phyloP scores from a whole-genome alignment of 2,797 vertebrate genomes.

The Helarctos malayanus region DNA sequence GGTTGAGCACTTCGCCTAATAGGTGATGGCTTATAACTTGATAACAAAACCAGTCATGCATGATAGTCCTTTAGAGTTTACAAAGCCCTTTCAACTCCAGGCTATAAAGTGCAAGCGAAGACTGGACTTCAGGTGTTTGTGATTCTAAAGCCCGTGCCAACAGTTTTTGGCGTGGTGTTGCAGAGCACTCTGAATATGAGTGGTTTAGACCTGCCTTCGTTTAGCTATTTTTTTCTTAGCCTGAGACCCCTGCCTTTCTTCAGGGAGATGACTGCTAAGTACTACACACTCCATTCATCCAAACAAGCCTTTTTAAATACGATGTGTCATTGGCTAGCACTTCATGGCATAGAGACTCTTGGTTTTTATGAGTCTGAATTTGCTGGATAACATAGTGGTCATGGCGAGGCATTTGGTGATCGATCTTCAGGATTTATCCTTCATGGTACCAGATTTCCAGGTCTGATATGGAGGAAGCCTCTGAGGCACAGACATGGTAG shows the following conservation, averaged over 20 bases:
- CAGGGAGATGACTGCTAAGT: conserved; percentile 56
- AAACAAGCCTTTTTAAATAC: conserved; percentile 37
- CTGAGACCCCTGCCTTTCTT: conserved; percentile 51
- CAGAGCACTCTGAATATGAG: neutral
- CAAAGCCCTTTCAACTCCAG: conserved; percentile 28
- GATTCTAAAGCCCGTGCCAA: conserved; percentile 45
- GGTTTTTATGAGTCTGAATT: conserved; percentile 54
- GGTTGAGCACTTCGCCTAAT: neutral
- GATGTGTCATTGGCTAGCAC: neutral
- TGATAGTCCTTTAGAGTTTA: conserved; percentile 4
- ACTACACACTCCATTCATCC: neutral
- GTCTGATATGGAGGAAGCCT: conserved; percentile 53
- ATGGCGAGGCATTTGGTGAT: neutral
- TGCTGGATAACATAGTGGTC: neutral
- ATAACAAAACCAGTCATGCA: conserved; percentile 23
- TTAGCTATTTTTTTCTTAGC: conserved; percentile 25
- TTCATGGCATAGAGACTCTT: neutral
- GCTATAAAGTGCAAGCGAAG: conserved; percentile 33
- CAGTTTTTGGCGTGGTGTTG: conserved; percentile 18
- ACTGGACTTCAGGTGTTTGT: conserved; percentile 34
- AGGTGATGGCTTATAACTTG: conserved; percentile 11
- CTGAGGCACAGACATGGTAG: neutral
- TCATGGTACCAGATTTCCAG: conserved; percentile 46
- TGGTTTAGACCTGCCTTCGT: neutral
- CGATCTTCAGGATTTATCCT: conserved; percentile 26